These are phyloP conservation scores for Perca flavescens DNA, from an alignment of 2,113 vertebrate species.

Conservation along the genomic window DNA sequence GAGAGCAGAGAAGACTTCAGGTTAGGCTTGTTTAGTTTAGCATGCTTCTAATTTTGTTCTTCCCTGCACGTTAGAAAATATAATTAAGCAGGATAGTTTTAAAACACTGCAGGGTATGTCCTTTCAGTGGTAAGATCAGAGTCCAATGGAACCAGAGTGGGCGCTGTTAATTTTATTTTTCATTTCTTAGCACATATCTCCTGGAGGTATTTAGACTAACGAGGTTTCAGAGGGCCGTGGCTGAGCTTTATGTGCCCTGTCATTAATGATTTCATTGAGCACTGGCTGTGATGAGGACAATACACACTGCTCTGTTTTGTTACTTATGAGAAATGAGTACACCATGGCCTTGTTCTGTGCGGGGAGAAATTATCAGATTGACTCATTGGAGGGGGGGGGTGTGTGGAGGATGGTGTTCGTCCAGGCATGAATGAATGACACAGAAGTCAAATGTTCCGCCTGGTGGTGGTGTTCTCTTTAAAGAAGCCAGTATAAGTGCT, in stretches of 20 bases:
- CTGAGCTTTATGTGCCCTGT: slow-evolving; percentile 80
- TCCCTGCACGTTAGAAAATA: slow-evolving; percentile 70
- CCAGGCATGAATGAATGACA: slow-evolving; percentile 16
- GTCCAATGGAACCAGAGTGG: slow-evolving; percentile 64
- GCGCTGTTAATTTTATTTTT: slow-evolving; percentile 81
- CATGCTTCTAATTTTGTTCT: slow-evolving; percentile 73
- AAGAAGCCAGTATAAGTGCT: background rate
- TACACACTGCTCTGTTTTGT: slow-evolving; percentile 59
- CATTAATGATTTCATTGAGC: slow-evolving; percentile 81
- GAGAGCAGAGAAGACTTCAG: slow-evolving; percentile 53
- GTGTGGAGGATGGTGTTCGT: slow-evolving; percentile 33
- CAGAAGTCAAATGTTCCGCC: slow-evolving; percentile 7
- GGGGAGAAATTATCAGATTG: slow-evolving; percentile 41
- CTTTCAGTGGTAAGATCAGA: slow-evolving; percentile 70
- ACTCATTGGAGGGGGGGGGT: slow-evolving; percentile 25
- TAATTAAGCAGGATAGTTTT: slow-evolving; percentile 76
- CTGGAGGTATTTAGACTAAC: slow-evolving; percentile 84
- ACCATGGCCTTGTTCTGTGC: slow-evolving; percentile 54
- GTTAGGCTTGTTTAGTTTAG: slow-evolving; percentile 59
- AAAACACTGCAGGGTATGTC: slow-evolving; percentile 80
- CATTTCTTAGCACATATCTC: slow-evolving; percentile 84
- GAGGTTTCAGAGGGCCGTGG: slow-evolving; percentile 74
- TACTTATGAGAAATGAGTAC: slow-evolving; percentile 74
- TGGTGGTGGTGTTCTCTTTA: background rate
- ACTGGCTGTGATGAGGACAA: slow-evolving; percentile 72